phyloP scores from a whole-genome alignment of 2,113 vertebrate species.

The Gyps fulvus region DNA sequence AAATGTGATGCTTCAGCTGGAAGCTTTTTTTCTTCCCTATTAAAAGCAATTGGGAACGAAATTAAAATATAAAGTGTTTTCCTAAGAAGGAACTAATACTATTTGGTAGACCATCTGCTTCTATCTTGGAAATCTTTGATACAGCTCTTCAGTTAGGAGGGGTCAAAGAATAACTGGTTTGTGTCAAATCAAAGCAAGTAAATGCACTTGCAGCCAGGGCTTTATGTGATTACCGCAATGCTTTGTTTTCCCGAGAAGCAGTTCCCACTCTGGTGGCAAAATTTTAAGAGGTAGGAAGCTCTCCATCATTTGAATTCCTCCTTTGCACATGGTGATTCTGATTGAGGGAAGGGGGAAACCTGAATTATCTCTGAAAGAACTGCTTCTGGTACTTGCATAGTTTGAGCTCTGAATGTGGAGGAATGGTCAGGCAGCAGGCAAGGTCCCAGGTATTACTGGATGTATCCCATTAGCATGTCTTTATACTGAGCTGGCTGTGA shows the following conservation, averaged over 20 bases:
- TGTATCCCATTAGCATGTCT: neutral
- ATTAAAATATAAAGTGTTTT: conserved; percentile 38
- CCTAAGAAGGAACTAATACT: neutral
- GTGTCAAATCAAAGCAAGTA: neutral
- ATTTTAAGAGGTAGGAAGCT: neutral
- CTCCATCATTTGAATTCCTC: neutral
- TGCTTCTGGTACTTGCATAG: neutral
- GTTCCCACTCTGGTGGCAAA: neutral
- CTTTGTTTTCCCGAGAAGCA: neutral
- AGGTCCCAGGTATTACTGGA: neutral
- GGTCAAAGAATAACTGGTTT: neutral
- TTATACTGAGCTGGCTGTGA: neutral
- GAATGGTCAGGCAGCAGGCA: neutral
- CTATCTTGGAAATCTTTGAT: neutral
- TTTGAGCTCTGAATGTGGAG: neutral
- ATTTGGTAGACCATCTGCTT: conserved; percentile 30
- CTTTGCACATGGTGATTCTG: neutral
- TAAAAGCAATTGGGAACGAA: neutral
- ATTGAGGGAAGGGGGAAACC: neutral
- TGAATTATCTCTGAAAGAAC: neutral
- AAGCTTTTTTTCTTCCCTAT: conserved; percentile 9
- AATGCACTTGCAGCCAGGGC: neutral
- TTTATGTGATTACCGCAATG: neutral
- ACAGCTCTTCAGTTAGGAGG: neutral
- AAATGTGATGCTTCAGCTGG: neutral